A percentile compares a stretch with the other conserved stretches of the same genome.
phyloP scores from a whole-genome alignment of 2,113 vertebrate species.

The Notothenia coriiceps region DNA sequence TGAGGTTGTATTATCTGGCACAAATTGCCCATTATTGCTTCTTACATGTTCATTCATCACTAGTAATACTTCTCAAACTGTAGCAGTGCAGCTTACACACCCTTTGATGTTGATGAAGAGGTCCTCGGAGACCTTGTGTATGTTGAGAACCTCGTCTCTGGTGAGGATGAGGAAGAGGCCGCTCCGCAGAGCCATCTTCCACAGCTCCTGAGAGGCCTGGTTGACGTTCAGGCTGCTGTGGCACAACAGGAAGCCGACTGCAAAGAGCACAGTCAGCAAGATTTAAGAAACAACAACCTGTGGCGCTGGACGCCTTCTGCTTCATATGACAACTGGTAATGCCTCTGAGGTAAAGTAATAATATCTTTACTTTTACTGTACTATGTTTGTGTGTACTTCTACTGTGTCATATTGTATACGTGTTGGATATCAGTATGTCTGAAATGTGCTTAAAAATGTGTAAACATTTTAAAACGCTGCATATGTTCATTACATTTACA shows the following conservation, averaged over 20 bases:
- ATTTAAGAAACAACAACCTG: neutral
- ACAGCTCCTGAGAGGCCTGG: conserved; percentile 87
- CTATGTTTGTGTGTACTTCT: neutral
- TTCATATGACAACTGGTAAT: neutral
- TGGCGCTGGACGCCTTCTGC: neutral
- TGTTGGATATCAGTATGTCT: neutral
- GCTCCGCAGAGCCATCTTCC: conserved; percentile 90
- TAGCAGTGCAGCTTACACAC: conserved; percentile 65
- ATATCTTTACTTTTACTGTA: neutral
- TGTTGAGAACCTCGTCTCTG: conserved; percentile 89
- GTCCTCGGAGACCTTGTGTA: conserved; percentile 93
- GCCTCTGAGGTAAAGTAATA: neutral
- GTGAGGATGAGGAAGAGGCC: conserved; percentile 89
- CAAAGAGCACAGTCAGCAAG: conserved; percentile 4
- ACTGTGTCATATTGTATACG: neutral
- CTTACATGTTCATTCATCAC: neutral
- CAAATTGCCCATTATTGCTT: neutral
- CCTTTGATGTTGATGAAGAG: conserved; percentile 89
- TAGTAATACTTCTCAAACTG: neutral
- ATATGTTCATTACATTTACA: neutral
- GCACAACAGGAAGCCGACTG: conserved; percentile 94
- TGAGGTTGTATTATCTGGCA: neutral
- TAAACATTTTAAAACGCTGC: neutral
- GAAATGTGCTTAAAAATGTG: neutral
- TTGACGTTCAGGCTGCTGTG: conserved; percentile 87